These are phyloP conservation scores for Blera fallax DNA, from an alignment of 2,888 invertebrate genomes.

Conservation along the genomic window DNA sequence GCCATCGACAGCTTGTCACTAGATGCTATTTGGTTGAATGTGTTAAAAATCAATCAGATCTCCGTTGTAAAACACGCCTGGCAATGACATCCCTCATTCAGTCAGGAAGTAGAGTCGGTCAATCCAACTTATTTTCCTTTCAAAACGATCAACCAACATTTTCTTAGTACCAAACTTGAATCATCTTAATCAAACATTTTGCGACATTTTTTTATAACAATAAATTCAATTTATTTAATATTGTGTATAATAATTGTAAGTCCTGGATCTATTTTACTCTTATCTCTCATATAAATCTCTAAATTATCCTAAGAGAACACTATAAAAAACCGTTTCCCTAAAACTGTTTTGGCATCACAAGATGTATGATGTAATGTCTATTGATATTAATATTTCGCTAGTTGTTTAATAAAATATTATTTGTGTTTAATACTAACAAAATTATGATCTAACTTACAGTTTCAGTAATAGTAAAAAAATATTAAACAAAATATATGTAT, in stretches of 20 bases:
- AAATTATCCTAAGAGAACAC: slow-evolving; percentile 15
- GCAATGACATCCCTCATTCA: too few relatives aligned
- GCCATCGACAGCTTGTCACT: too few relatives aligned
- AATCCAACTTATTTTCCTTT: too few relatives aligned
- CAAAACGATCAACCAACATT: too few relatives aligned
- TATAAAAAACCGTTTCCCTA: slow-evolving; percentile 31
- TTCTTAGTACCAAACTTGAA: too few relatives aligned
- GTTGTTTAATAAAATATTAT: slow-evolving; percentile 43
- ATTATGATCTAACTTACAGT: slow-evolving; percentile 35
- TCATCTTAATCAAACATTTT: too few relatives aligned
- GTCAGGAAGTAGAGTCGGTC: too few relatives aligned
- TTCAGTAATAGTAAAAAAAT: slow-evolving; percentile 20
- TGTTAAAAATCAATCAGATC: too few relatives aligned
- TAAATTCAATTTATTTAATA: slow-evolving; percentile 26
- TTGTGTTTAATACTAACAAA: slow-evolving; percentile 32
- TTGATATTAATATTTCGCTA: slow-evolving; percentile 11
- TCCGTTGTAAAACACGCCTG: too few relatives aligned
- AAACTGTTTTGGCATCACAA: slow-evolving; percentile 30
- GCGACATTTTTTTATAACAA: slow-evolving; percentile 21
- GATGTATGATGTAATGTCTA: not conserved
- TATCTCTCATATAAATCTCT: not conserved
- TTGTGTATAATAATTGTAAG: slow-evolving; percentile 16
- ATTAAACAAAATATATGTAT: not conserved
- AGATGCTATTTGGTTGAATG: too few relatives aligned
- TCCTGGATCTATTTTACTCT: slow-evolving; percentile 14